Percentiles rank a stretch among this genome's conserved stretches.
Evolutionary conservation across 2,888 invertebrate species (phyloP).

Genomic region (Amiota communis): DNA sequence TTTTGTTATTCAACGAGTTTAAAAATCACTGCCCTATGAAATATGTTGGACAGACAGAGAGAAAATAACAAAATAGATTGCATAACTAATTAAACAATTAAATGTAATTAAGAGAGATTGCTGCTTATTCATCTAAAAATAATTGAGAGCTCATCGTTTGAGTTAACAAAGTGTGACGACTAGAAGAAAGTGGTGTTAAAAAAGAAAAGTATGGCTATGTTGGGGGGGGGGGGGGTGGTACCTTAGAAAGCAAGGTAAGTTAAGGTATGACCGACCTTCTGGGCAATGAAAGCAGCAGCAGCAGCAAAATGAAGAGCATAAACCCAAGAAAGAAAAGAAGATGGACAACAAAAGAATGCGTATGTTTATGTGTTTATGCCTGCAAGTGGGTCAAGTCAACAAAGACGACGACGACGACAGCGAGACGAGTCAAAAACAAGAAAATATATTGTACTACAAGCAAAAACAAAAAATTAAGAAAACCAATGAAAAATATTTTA

Average conservation of each 20-base stretch:
- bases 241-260: background rate
- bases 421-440: background rate
- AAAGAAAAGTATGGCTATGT: background rate
- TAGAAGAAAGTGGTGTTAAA: conserved; percentile 28
- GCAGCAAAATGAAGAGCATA: background rate
- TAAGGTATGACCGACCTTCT: conserved; percentile 10
- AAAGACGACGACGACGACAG: background rate
- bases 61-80: conserved; percentile 42
- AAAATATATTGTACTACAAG: conserved; percentile 3
- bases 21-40: too few species aligned
- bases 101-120: conserved; percentile 51
- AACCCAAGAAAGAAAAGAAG: background rate
- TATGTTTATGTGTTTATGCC: background rate
- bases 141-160: conserved; percentile 34
- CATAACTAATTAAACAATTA: conserved; percentile 66
- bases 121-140: conserved; percentile 33
- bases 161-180: conserved; percentile 35
- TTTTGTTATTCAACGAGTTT: too few species aligned
- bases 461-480: background rate
- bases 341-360: background rate
- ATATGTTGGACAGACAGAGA: too few species aligned
- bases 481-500: background rate
- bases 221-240: background rate
- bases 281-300: background rate
- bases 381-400: conserved; percentile 22